These are phyloP conservation scores for Dipus sagitta DNA, from an alignment of 2,797 vertebrate species.

Conservation along the genomic window DNA sequence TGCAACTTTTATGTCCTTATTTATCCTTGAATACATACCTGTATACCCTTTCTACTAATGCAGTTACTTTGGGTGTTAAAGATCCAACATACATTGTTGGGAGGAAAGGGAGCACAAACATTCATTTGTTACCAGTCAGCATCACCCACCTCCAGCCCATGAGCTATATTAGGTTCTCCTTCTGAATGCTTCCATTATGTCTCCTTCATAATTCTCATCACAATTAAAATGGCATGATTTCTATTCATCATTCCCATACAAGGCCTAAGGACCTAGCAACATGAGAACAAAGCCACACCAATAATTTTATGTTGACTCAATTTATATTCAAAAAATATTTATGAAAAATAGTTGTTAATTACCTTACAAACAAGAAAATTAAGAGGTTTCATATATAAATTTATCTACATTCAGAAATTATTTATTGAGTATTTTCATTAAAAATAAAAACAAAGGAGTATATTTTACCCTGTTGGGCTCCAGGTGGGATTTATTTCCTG, in stretches of 20 bases:
- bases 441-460: not conserved
- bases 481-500: not conserved
- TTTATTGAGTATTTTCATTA: constrained; percentile 26
- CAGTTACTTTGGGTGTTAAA: not conserved
- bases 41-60: not conserved
- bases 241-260: not conserved
- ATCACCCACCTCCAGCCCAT: not conserved
- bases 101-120: not conserved
- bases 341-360: not conserved
- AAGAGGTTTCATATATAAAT: not conserved
- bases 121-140: not conserved
- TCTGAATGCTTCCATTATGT: not conserved
- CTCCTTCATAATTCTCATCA: not conserved
- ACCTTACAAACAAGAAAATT: constrained; percentile 2
- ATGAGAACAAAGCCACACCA: not conserved
- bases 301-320: constrained; percentile 11
- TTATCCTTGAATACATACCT: not conserved
- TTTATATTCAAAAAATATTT: constrained; percentile 46
- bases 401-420: constrained; percentile 18
- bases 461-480: not conserved
- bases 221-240: constrained; percentile 1
- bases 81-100: no score
- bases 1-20: not conserved
- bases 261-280: not conserved
- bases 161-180: constrained; percentile 15